phyloP scores from a whole-genome alignment of 2,888 invertebrate species.

The Osmoderma eremita region DNA sequence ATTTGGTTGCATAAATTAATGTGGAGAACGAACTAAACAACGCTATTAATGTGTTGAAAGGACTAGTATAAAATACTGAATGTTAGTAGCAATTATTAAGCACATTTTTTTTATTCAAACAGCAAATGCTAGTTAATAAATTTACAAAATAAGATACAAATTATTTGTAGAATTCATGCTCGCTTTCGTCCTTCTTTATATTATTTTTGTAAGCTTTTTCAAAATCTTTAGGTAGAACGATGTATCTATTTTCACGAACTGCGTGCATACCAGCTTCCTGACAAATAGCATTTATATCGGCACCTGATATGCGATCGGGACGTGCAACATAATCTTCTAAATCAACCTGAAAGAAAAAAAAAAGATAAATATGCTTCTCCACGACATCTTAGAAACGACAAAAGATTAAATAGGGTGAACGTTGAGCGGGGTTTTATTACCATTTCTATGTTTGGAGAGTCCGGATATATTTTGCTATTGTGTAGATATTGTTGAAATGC shows the following conservation, averaged over 20 bases:
- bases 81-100: not conserved
- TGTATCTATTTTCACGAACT: slow-evolving; percentile 98
- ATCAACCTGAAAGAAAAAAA: slow-evolving; percentile 73
- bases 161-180: slow-evolving; percentile 99
- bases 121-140: not conserved
- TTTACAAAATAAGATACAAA: slow-evolving; percentile 41
- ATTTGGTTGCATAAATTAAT: too few relatives aligned
- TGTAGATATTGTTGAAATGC: too few relatives aligned
- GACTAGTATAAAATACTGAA: not conserved
- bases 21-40: too few relatives aligned
- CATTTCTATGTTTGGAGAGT: too few relatives aligned
- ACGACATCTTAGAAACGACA: too few relatives aligned
- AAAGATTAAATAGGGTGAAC: too few relatives aligned
- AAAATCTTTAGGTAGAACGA: slow-evolving; percentile 98
- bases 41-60: too few relatives aligned
- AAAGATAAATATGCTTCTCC: slow-evolving; percentile 1
- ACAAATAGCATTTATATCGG: slow-evolving; percentile 99
- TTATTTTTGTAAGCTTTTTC: slow-evolving; percentile 99
- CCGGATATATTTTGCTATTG: too few relatives aligned
- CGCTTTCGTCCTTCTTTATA: slow-evolving; percentile 98
- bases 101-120: slow-evolving; percentile 20
- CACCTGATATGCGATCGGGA: slow-evolving; percentile 98
- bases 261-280: slow-evolving; percentile 99
- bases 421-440: too few relatives aligned
- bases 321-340: slow-evolving; percentile 98